phyloP scores from a whole-genome alignment of 1,140 invertebrate species.

The Ditylenchus dipsaci region DNA sequence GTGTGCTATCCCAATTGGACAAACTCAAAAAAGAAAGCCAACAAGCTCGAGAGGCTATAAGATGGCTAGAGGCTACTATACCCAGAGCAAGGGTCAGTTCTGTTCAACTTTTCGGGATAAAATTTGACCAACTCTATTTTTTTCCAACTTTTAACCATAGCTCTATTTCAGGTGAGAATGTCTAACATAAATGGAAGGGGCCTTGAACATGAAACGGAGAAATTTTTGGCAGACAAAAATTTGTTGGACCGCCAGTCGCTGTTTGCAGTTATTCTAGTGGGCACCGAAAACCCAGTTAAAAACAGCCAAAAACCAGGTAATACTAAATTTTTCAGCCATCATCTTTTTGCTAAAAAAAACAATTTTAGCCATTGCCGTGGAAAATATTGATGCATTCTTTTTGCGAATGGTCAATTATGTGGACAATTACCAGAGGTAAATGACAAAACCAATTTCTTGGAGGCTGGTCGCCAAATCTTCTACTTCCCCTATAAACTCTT shows the following conservation, averaged over 20 bases:
- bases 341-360: not conserved
- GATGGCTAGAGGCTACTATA: not conserved
- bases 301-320: not conserved
- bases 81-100: not conserved
- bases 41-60: not conserved
- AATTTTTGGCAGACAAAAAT: not conserved
- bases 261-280: not conserved
- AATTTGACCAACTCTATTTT: too few species aligned
- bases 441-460: too few species aligned
- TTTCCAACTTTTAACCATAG: too few species aligned
- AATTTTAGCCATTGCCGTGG: slow-evolving; percentile 5
- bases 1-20: not conserved
- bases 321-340: too few species aligned
- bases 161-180: too few species aligned
- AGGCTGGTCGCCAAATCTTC: too few species aligned
- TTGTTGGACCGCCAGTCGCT: not conserved
- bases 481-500: too few species aligned
- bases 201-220: not conserved
- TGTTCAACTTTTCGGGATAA: not conserved
- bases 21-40: slow-evolving; percentile 1
- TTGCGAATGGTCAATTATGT: not conserved
- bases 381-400: slow-evolving; percentile 1
- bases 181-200: too few species aligned
- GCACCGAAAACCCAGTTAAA: not conserved
- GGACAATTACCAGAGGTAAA: too few species aligned